phyloP scores from a whole-genome alignment of 2,888 invertebrate species.

The Eristalis tenax region DNA sequence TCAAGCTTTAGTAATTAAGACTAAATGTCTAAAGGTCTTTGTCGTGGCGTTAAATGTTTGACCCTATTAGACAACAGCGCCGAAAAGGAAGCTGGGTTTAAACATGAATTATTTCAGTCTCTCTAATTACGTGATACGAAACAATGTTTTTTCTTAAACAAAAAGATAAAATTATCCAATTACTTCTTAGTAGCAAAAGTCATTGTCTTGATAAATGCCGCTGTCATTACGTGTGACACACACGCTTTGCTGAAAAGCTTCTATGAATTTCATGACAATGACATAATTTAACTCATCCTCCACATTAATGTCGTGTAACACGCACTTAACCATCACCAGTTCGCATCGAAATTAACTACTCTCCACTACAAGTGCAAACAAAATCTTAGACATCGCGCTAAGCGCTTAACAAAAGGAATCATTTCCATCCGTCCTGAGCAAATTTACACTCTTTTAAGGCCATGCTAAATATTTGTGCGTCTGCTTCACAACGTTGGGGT shows the following conservation, averaged over 20 bases:
- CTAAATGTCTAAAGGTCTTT: too few species aligned
- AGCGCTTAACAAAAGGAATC: conserved; percentile 1
- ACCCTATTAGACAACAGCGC: too few species aligned
- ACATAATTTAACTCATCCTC: neutral
- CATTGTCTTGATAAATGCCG: neutral
- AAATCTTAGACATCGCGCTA: neutral
- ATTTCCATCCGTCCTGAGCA: neutral
- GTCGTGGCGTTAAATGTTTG: too few species aligned
- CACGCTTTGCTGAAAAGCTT: neutral
- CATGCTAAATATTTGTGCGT: conserved; percentile 49
- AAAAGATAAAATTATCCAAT: neutral
- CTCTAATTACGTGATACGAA: neutral
- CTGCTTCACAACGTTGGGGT: conserved; percentile 38
- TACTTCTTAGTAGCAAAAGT: neutral
- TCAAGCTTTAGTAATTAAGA: too few species aligned
- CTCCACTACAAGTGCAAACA: conserved; percentile 15
- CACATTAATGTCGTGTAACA: neutral
- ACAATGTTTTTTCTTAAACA: neutral
- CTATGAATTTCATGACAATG: neutral
- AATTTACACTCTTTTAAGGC: conserved; percentile 25
- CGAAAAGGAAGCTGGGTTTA: too few species aligned
- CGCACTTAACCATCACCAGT: neutral
- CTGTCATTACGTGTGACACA: neutral
- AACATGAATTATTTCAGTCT: neutral
- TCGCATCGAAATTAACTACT: neutral